phyloP scores from a whole-genome alignment of 2,888 invertebrate genomes.

The Luffia ferchaultella region DNA sequence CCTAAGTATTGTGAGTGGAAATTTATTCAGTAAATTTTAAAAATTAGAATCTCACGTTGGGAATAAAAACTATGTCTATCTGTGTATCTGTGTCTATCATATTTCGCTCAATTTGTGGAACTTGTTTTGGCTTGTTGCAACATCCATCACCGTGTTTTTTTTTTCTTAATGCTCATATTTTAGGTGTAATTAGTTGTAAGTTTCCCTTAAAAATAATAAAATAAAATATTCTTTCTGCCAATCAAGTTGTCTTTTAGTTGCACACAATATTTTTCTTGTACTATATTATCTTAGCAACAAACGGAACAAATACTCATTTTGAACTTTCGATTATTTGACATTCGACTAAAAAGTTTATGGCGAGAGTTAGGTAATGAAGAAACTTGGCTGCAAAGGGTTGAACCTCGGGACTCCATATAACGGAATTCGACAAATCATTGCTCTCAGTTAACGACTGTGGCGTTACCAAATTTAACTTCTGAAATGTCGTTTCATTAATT shows the following conservation, averaged over 20 bases:
- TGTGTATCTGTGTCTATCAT: too few species aligned
- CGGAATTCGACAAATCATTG: not conserved
- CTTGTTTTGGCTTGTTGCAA: too few species aligned
- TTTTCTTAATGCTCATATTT: too few species aligned
- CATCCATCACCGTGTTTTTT: too few species aligned
- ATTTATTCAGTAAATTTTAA: too few species aligned
- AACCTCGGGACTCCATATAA: not conserved
- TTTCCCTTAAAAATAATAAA: not conserved
- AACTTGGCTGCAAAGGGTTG: not conserved
- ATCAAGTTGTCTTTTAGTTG: not conserved
- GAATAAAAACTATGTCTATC: too few species aligned
- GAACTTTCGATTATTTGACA: not conserved
- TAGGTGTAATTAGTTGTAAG: too few species aligned
- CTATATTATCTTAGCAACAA: not conserved
- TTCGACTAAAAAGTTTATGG: not conserved
- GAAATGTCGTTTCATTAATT: too few species aligned
- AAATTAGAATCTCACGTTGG: too few species aligned
- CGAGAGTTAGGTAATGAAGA: not conserved
- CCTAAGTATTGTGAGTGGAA: too few species aligned
- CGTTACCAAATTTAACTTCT: not conserved
- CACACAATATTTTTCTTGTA: not conserved
- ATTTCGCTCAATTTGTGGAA: too few species aligned
- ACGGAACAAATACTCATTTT: not conserved
- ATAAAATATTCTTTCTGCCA: not conserved
- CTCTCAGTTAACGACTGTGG: not conserved